These are phyloP conservation scores for Rambutsinella grinnellia DNA, from an alignment of 2,888 invertebrate genomes.

Conservation along the genomic window DNA sequence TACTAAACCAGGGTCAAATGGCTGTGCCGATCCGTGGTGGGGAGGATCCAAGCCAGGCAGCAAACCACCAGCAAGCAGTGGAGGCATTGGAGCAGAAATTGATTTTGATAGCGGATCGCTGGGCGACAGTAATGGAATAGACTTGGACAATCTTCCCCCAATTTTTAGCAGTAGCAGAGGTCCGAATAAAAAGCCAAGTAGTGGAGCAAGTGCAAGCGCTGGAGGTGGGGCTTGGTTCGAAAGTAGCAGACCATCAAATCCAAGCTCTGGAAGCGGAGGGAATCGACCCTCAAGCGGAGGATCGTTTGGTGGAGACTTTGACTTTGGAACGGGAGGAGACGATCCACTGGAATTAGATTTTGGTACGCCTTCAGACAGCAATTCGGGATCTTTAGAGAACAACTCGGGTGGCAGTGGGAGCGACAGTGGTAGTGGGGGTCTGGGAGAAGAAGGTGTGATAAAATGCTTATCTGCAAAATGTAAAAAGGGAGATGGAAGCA, in stretches of 20 bases:
- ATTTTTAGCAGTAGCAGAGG: slow-evolving; percentile 4
- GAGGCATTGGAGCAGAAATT: not conserved
- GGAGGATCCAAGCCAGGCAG: not conserved
- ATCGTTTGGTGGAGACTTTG: not conserved
- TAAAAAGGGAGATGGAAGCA: not conserved
- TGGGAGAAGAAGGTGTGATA: too few relatives aligned
- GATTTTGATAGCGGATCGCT: not conserved
- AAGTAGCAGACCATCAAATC: not conserved
- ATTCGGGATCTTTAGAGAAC: not conserved
- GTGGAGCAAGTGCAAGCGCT: not conserved
- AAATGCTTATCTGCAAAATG: not conserved
- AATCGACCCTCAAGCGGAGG: not conserved
- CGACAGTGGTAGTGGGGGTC: not conserved
- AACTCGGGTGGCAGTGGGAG: not conserved
- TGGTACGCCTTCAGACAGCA: not conserved
- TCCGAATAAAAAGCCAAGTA: not conserved
- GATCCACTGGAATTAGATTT: not conserved
- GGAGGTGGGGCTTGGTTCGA: not conserved
- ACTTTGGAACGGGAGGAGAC: not conserved
- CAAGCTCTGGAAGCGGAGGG: not conserved
- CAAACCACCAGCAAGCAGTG: not conserved
- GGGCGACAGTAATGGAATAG: not conserved
- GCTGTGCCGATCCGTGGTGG: slow-evolving; percentile 42
- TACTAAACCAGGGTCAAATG: slow-evolving; percentile 21
- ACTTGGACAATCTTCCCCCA: not conserved